Evolutionary conservation across 2,797 vertebrate species (phyloP).

Genomic region (Anomalospiza imberbis): DNA sequence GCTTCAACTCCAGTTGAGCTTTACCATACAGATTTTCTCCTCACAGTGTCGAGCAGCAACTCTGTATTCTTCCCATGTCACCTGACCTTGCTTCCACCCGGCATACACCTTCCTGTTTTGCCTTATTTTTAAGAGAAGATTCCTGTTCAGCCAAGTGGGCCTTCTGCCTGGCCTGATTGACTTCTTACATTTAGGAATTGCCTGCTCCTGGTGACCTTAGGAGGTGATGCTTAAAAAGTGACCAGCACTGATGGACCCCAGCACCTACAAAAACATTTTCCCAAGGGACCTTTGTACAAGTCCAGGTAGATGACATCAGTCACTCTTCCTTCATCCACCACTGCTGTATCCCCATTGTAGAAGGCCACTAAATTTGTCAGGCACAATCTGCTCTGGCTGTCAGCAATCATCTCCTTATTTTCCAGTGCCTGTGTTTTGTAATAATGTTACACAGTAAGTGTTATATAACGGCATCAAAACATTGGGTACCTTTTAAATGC

Average conservation of each 20-base stretch:
- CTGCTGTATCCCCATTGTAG: background rate
- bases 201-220: background rate
- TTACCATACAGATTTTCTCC: background rate
- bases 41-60: background rate
- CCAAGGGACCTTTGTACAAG: background rate
- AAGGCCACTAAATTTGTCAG: background rate
- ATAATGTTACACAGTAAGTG: background rate
- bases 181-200: background rate
- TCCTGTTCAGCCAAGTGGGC: background rate
- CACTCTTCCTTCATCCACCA: background rate
- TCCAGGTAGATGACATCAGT: background rate
- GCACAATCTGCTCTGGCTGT: background rate
- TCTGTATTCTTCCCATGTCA: background rate
- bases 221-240: background rate
- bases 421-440: background rate
- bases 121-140: background rate
- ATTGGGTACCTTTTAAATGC: background rate
- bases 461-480: background rate
- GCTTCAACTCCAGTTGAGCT: background rate
- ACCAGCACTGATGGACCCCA: background rate
- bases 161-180: background rate
- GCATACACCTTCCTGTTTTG: background rate
- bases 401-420: background rate
- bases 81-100: background rate
- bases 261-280: background rate